Evolutionary conservation across 1,140 invertebrate genomes (phyloP).

Genomic region (Pseudobourletiella spinata): DNA sequence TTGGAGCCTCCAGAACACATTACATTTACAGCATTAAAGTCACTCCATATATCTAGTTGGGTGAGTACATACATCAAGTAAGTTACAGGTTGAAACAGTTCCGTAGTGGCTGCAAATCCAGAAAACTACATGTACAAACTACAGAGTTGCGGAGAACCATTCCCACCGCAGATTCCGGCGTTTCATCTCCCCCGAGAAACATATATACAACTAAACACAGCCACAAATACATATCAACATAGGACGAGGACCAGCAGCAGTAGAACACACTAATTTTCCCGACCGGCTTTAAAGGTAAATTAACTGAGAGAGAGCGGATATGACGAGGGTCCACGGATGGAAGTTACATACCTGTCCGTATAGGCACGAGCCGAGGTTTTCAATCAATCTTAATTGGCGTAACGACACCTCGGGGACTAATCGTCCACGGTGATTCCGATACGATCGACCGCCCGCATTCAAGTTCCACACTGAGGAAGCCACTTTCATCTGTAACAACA

Average conservation of each 20-base stretch:
- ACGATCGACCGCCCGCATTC: conserved; percentile 24
- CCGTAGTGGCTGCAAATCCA: too few species aligned
- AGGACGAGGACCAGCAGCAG: too few species aligned
- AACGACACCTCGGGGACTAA: conserved; percentile 34
- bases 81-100: too few species aligned
- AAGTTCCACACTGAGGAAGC: conserved; percentile 29
- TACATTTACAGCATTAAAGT: conserved; percentile 1
- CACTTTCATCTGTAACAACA: conserved; percentile 25
- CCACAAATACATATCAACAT: too few species aligned
- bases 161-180: too few species aligned
- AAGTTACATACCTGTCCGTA: conserved; percentile 30
- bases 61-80: too few species aligned
- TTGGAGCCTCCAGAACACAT: conserved; percentile 2
- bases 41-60: background rate
- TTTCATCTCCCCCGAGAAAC: too few species aligned
- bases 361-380: conserved; percentile 33
- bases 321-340: background rate
- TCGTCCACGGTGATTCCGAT: conserved; percentile 26
- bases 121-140: too few species aligned
- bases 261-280: too few species aligned
- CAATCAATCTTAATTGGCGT: conserved; percentile 36
- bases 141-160: too few species aligned
- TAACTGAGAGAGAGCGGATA: background rate
- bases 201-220: too few species aligned
- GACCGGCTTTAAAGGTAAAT: too few species aligned